Evolutionary conservation across 2,888 invertebrate species (phyloP), one percentile per base, ranked within the genome.

Genomic region (Lasioglossum lativentre): DNA sequence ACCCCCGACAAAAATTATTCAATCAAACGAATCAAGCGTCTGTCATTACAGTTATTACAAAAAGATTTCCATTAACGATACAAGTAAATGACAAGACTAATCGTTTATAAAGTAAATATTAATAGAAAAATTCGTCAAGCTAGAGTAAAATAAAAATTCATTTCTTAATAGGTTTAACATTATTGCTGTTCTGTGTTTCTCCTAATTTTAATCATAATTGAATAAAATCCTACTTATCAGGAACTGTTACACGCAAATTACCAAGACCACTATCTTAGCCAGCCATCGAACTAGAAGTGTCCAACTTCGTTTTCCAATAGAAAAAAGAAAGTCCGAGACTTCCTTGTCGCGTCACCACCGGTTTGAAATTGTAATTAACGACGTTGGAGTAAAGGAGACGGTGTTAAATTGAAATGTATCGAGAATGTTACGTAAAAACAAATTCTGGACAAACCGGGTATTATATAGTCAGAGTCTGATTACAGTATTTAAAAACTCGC

Each of bases 381-480:
- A 10, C 3, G 34, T 56, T 38, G 10, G 52, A 73, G 66, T 38
- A 74, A 16, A 38, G n/a, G 45, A 30, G 45, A 38, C 45, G 47
- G 70, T 47, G 40, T 73, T 8, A 30, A 52, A 59, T 71, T 79
- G 59, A 23, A 77, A 70, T 70, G 30, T 30, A 63, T 59, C 71
- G 82, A 75, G 82, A 85, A 72, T 47, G 38, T 83, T 85, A 83
- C 77, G 77, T 85, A 83, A 85, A 76, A 14, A 70, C 52, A 73
- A 83, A 80, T 83, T 83, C 83, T 85, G 77, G 83, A 83, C 30
- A 80, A 80, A 85, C 85, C 83, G 38, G 85, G 73, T 73, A 63
- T 73, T 73, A 73, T 73, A 83, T 74, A 77, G 66, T n/a, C 68
- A 27, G 23, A 59, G 56, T 27, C 40, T 79, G 78, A 85, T 85